Evolutionary conservation across 2,888 invertebrate species (phyloP).

Genomic region (Parasteatoda lunata): DNA sequence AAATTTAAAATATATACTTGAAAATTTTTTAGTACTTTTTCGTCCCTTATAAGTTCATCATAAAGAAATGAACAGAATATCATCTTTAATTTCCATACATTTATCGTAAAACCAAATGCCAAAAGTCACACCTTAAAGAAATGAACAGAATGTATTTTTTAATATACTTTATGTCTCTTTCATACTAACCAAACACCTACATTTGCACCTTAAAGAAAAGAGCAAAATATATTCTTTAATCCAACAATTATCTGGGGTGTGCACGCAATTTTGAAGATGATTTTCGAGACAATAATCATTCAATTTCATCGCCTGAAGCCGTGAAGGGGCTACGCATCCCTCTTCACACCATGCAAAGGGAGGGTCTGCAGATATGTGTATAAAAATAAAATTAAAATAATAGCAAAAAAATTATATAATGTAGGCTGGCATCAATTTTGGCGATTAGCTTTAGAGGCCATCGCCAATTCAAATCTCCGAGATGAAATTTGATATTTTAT

Average conservation of each 20-base stretch:
- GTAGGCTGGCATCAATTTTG: constrained; percentile 25
- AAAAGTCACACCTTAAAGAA: no score
- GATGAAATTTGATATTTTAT: constrained; percentile 49
- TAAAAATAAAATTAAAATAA: neutral
- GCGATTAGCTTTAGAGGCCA: constrained; percentile 31
- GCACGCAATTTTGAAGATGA: constrained; percentile 51
- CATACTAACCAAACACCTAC: no score
- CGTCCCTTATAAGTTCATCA: no score
- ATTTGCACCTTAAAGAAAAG: neutral
- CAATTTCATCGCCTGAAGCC: constrained; percentile 25
- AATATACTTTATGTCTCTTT: no score
- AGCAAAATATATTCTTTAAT: neutral
- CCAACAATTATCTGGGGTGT: constrained; percentile 43
- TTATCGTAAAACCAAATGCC: no score
- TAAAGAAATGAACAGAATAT: no score
- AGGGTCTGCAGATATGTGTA: no score
- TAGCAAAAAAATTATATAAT: neutral
- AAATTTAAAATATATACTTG: no score
- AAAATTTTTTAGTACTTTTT: no score
- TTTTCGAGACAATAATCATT: constrained; percentile 53
- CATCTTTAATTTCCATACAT: no score
- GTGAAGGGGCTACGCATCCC: neutral
- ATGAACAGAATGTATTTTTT: no score
- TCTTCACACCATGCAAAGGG: no score
- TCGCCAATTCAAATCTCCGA: neutral